Base-by-base conservation (phyloP, 2,888 invertebrate genomes). In the Cosmorhoe ocellata region DNA sequence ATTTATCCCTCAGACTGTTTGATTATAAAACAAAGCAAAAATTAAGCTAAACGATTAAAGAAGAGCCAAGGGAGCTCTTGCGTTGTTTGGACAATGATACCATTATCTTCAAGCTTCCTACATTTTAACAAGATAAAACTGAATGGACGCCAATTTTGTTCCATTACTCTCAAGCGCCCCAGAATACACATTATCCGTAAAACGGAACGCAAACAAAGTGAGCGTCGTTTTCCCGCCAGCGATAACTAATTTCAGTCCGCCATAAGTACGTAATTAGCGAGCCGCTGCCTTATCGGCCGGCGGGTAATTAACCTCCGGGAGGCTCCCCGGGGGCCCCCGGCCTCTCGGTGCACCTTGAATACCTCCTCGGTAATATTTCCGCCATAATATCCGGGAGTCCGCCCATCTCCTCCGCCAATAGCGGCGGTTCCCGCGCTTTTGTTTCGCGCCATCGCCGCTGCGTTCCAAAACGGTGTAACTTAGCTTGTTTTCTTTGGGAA, bases 201-300 rank as follows among this genome's bases (percentile, higher is more conserved):
- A 87, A 87, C 84, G 87, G 85, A 85, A 87, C 81, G 86, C 87
- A 88, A 88, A 89, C 87, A 89, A 88, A 88, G 85, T 83, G 86
- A 86, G 72, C 85, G 86, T 85, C 87, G 86, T 81, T 85, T 82
- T 78, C 81, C 82, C 79, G 82, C 82, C 84, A 80, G 81, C 89
- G 87, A 90, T 90, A 90, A 90, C 88, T 90, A 90, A 89, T 90
- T 89, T 88, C 88, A 81, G 88, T 82, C 87, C 82, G 85, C 89
- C 87, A 86, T 90, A 90, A 90, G 90, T 90, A 88, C 85, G 87
- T 90, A 89, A 89, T 90, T 90, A 90, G 90, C 89, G 87, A 79
- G 85, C 89, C 88, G 80, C 83, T 90, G 88, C 88, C 90, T 90
- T 89, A 90, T 90, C 89, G 85, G 86, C 87, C 80, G 81, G 84